phyloP scores from a whole-genome alignment of 2,888 invertebrate genomes.

The Caenorhabditis sp. region DNA sequence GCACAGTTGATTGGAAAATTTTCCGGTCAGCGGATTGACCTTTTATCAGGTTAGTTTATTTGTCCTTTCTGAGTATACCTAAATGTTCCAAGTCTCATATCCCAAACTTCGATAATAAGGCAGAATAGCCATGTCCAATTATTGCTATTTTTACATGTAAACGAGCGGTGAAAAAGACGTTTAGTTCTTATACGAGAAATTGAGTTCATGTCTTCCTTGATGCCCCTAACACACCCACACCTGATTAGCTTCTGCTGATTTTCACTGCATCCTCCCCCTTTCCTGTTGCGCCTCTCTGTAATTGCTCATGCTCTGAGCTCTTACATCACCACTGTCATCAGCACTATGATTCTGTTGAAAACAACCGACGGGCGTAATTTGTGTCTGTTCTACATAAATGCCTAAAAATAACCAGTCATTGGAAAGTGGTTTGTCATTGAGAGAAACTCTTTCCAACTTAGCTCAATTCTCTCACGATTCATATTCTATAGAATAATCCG shows the following conservation, averaged over 20 bases:
- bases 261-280: conserved; percentile 1
- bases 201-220: conserved; percentile 30
- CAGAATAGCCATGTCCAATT: neutral
- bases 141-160: neutral
- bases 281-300: neutral
- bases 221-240: conserved; percentile 8
- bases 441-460: neutral
- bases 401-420: conserved; percentile 28
- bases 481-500: conserved; percentile 30
- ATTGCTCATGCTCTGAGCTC: conserved; percentile 11
- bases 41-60: conserved; percentile 74
- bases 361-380: neutral
- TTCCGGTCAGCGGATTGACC: conserved; percentile 74
- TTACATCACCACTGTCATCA: neutral
- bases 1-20: conserved; percentile 73
- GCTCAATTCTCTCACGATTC: conserved; percentile 8
- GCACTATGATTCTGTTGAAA: conserved; percentile 8
- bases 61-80: conserved; percentile 25
- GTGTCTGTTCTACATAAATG: neutral
- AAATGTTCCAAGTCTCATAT: neutral
- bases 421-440: conserved; percentile 5
- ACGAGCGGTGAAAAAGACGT: conserved; percentile 16
- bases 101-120: conserved; percentile 1
- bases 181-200: conserved; percentile 1
- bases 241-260: conserved; percentile 25